These are phyloP conservation scores for Corydoras maculifer DNA, from an alignment of 2,113 vertebrate genomes.

Conservation along the genomic window DNA sequence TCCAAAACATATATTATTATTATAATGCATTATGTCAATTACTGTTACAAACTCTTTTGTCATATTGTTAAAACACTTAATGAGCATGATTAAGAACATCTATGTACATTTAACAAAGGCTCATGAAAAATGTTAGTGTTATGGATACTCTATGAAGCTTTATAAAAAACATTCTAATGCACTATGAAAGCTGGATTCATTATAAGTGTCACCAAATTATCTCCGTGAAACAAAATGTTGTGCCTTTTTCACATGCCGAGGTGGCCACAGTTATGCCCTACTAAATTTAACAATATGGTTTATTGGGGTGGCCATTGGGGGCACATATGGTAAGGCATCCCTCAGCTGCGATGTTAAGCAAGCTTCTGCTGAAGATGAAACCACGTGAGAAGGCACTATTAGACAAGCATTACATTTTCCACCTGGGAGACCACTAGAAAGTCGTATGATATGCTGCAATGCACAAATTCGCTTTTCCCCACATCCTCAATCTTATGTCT, in stretches of 20 bases:
- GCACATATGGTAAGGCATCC: constrained; percentile 16
- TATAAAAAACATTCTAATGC: too few species aligned
- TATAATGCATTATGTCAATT: too few species aligned
- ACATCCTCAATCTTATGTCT: constrained; percentile 24
- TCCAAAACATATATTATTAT: too few species aligned
- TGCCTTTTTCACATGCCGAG: constrained; percentile 6
- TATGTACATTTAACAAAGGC: too few species aligned
- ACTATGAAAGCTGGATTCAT: too few species aligned
- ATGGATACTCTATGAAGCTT: too few species aligned
- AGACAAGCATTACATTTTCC: constrained; percentile 41
- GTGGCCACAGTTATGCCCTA: constrained; percentile 40
- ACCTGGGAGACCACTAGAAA: constrained; percentile 16
- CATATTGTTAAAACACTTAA: too few species aligned
- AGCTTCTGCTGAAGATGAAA: constrained; percentile 7
- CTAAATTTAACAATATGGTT: constrained; percentile 46
- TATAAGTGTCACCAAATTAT: too few species aligned
- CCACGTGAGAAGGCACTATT: constrained; percentile 22
- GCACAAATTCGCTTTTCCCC: constrained; percentile 31
- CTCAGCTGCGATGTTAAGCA: not conserved
- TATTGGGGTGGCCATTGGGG: constrained; percentile 34
- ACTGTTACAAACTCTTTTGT: too few species aligned
- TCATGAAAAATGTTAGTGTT: too few species aligned
- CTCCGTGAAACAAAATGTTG: not conserved
- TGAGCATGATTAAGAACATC: too few species aligned
- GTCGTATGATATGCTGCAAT: constrained; percentile 37